Conservation (phyloP, 2,888 invertebrate species). For the Euzetes globulus region DNA sequence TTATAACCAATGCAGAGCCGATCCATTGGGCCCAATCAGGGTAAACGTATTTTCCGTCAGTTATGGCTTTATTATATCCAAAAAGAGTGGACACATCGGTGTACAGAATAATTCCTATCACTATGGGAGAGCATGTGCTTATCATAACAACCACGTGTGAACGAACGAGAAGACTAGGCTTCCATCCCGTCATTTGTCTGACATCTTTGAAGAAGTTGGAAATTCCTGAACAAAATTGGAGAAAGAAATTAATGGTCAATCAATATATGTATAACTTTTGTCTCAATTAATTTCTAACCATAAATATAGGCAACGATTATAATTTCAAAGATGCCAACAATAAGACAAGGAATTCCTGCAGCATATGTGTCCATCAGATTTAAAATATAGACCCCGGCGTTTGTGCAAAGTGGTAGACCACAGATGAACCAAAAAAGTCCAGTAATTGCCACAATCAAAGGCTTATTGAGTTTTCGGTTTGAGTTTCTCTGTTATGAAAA, state of each 20-base stretch:
- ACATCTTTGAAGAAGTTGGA: constrained; percentile 38
- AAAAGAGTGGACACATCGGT: not conserved
- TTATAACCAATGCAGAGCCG: constrained; percentile 38
- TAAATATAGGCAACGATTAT: constrained; percentile 40
- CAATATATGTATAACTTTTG: not conserved
- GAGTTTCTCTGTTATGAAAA: constrained; percentile 34
- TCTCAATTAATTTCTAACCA: constrained; percentile 37
- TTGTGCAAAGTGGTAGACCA: constrained; percentile 40
- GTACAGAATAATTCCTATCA: constrained; percentile 36
- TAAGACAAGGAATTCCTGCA: constrained; percentile 40
- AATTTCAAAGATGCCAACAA: constrained; percentile 39
- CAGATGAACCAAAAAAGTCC: constrained; percentile 37
- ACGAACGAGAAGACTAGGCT: constrained; percentile 37
- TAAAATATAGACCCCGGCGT: constrained; percentile 40
- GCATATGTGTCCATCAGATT: constrained; percentile 40
- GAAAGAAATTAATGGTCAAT: not conserved
- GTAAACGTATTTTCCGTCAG: constrained; percentile 37
- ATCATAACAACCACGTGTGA: constrained; percentile 40
- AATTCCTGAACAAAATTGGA: constrained; percentile 35
- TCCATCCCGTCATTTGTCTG: constrained; percentile 40
- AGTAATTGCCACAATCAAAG: constrained; percentile 36
- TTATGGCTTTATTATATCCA: constrained; percentile 16
- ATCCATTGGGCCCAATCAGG: constrained; percentile 39
- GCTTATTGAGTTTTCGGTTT: constrained; percentile 37
- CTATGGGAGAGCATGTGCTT: constrained; percentile 37